A percentile compares a stretch with the other conserved stretches of the same genome.
These are phyloP conservation scores for Gnatocerus cornutus DNA, from an alignment of 2,888 invertebrate genomes.

Conservation along the genomic window DNA sequence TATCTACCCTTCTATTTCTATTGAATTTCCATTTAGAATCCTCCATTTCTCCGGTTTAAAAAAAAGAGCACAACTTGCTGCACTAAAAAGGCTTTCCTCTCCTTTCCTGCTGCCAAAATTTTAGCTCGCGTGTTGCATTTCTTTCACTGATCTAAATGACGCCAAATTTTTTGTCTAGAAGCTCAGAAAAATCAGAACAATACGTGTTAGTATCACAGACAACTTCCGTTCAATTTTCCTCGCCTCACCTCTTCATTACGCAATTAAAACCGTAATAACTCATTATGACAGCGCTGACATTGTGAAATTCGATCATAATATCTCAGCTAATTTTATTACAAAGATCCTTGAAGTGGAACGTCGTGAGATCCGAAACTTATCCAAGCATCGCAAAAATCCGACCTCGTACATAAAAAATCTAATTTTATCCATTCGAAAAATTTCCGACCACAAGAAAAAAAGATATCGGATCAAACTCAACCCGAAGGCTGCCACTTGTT, in stretches of 20 bases:
- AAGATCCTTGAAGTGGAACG: conserved; percentile 30
- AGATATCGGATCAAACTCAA: not conserved
- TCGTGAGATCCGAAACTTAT: conserved; percentile 24
- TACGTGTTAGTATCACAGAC: no score
- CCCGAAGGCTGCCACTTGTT: conserved; percentile 20
- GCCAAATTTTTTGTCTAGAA: no score
- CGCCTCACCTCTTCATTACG: conserved; percentile 3
- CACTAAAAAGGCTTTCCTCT: no score
- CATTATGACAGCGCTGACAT: conserved; percentile 34
- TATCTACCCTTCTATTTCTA: no score
- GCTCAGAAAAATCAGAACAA: no score
- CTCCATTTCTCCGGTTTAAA: no score
- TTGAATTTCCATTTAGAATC: no score
- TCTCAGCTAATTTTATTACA: conserved; percentile 27
- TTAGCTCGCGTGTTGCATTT: no score
- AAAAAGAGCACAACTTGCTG: no score
- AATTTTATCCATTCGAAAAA: conserved; percentile 12
- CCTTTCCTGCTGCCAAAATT: no score
- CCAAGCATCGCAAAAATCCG: conserved; percentile 30
- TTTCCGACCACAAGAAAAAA: conserved; percentile 26
- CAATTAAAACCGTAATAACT: conserved; percentile 23
- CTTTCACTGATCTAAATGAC: no score
- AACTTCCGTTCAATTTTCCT: not conserved
- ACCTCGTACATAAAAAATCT: conserved; percentile 28
- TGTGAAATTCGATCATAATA: conserved; percentile 32